These are phyloP conservation scores for Mesembrinibis cayennensis DNA, from an alignment of 2,113 vertebrate genomes.

Conservation along the genomic window DNA sequence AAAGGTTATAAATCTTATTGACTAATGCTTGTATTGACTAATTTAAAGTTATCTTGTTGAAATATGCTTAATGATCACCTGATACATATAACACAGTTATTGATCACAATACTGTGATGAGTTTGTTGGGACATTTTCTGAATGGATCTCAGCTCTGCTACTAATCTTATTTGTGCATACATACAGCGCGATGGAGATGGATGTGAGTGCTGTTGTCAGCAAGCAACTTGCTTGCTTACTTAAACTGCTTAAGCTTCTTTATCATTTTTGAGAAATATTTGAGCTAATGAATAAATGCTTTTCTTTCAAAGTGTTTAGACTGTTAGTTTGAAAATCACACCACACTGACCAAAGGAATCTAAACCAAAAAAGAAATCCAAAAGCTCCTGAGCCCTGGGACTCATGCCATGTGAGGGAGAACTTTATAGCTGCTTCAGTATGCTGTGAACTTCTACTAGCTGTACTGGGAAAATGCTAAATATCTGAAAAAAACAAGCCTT, in stretches of 20 bases:
- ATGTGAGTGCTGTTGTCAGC: background rate
- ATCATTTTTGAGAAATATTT: background rate
- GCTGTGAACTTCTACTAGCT: conserved; percentile 28
- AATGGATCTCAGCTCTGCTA: background rate
- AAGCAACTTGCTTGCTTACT: background rate
- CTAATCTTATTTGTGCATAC: background rate
- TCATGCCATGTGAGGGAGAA: background rate
- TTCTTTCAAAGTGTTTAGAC: background rate
- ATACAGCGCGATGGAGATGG: background rate
- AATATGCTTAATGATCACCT: background rate
- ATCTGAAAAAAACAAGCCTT: conserved; percentile 50
- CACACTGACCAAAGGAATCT: background rate
- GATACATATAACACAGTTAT: background rate
- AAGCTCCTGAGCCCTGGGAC: background rate
- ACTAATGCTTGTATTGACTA: background rate
- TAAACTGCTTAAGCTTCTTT: background rate
- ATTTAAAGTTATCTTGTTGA: background rate
- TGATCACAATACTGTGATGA: background rate
- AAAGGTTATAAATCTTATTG: background rate
- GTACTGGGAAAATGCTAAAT: conserved; percentile 27
- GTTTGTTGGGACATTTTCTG: background rate
- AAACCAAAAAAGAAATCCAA: background rate
- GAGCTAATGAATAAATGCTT: background rate
- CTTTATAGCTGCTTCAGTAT: conserved; percentile 12
- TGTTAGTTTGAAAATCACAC: conserved; percentile 21